Evolutionary conservation across 2,113 vertebrate genomes (phyloP).

Genomic region (Alaudala cheleensis): DNA sequence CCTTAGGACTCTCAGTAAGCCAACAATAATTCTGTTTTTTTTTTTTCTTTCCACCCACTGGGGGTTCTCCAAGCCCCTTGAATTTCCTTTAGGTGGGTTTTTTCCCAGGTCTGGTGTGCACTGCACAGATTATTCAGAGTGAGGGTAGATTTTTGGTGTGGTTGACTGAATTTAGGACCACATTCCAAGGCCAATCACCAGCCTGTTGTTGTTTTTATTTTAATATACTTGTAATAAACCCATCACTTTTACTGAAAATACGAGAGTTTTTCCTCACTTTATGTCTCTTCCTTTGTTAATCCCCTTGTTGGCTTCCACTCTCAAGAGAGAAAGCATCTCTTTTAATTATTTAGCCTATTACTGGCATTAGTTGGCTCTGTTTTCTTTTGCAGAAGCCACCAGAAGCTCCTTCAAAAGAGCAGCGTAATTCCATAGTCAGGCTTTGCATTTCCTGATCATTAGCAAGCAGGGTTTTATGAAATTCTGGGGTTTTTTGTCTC

Average conservation of each 20-base stretch:
- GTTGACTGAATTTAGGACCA: neutral
- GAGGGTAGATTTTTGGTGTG: neutral
- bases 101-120: neutral
- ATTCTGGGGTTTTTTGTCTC: neutral
- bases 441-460: slow-evolving; percentile 31
- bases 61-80: neutral
- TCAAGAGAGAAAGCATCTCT: neutral
- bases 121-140: neutral
- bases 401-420: slow-evolving; percentile 31
- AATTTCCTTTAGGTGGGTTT: neutral
- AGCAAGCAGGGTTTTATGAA: neutral
- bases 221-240: neutral
- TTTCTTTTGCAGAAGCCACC: neutral
- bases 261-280: neutral
- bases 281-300: neutral
- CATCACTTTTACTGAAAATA: neutral
- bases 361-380: neutral
- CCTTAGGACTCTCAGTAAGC: neutral
- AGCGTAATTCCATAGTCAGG: neutral
- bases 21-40: neutral
- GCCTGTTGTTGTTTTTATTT: neutral
- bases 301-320: neutral
- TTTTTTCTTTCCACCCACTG: neutral
- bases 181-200: neutral
- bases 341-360: slow-evolving; percentile 28